These are phyloP conservation scores for Crotophaga sulcirostris DNA, from an alignment of 2,113 vertebrate species.

Conservation along the genomic window DNA sequence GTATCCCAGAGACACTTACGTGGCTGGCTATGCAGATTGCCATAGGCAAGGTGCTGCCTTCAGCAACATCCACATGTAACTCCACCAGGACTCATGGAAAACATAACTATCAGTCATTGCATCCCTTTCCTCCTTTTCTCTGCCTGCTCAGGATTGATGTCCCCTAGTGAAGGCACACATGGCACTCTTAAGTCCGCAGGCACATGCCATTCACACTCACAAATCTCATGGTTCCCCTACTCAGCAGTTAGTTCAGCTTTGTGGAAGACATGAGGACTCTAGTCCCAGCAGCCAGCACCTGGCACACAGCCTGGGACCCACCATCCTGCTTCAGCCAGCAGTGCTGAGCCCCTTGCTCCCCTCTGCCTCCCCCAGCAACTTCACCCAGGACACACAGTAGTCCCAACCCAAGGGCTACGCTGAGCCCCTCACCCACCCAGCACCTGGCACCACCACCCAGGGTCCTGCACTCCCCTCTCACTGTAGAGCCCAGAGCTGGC, in stretches of 20 bases:
- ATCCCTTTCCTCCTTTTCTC: background rate
- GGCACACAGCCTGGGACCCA: background rate
- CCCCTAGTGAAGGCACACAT: background rate
- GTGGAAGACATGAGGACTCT: background rate
- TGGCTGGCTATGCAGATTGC: no score
- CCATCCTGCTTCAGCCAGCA: background rate
- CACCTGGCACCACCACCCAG: rapidly evolving
- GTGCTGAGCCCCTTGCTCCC: background rate
- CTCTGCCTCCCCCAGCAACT: background rate
- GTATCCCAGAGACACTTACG: no score
- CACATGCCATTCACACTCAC: rapidly evolving
- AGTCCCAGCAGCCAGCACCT: background rate
- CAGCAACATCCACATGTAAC: background rate
- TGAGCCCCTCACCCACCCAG: background rate
- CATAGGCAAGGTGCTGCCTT: background rate
- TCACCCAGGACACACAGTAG: rapidly evolving
- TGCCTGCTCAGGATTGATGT: background rate
- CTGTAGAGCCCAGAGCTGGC: no score
- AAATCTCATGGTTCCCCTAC: background rate
- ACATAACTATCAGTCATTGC: background rate
- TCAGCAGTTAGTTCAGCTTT: background rate
- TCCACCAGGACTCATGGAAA: background rate
- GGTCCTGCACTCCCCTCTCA: background rate
- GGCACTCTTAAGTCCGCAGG: background rate
- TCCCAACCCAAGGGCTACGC: background rate